A percentile compares a stretch with the other conserved stretches of the same genome.
phyloP scores from a whole-genome alignment of 2,113 vertebrate genomes.

The Corydoras maculifer region DNA sequence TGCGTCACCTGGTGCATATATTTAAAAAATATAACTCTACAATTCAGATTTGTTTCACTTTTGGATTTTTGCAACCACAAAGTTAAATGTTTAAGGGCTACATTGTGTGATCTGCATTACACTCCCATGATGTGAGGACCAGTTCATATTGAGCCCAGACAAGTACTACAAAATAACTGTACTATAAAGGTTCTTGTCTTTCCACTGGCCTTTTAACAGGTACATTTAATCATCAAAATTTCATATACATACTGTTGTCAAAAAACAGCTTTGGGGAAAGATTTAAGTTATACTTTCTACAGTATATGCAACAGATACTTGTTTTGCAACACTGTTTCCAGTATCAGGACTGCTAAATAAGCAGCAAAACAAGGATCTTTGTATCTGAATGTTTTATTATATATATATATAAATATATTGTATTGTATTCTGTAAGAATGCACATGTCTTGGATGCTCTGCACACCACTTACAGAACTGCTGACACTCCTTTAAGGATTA shows the following conservation, averaged over 20 bases:
- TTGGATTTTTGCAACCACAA: too few relatives aligned
- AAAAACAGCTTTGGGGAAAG: too few relatives aligned
- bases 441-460: conserved; percentile 26
- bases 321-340: conserved; percentile 51
- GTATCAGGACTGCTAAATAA: conserved; percentile 51
- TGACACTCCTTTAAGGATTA: conserved; percentile 23
- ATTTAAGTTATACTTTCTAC: conserved; percentile 19
- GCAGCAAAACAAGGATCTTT: conserved; percentile 21
- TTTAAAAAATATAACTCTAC: not conserved
- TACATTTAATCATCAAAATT: too few relatives aligned
- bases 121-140: conserved; percentile 39
- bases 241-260: too few relatives aligned
- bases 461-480: conserved; percentile 50
- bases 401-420: conserved; percentile 2
- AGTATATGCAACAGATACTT: conserved; percentile 29
- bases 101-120: conserved; percentile 30
- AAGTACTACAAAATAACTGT: conserved; percentile 51
- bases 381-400: conserved; percentile 40
- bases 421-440: conserved; percentile 40
- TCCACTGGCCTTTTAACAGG: too few relatives aligned
- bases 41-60: not conserved
- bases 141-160: conserved; percentile 45
- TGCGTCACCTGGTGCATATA: not conserved
- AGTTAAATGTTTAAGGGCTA: not conserved
- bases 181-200: conserved; percentile 43